These are phyloP conservation scores for Pyrocephalus nanus DNA, from an alignment of 2,797 vertebrate genomes.

Conservation along the genomic window DNA sequence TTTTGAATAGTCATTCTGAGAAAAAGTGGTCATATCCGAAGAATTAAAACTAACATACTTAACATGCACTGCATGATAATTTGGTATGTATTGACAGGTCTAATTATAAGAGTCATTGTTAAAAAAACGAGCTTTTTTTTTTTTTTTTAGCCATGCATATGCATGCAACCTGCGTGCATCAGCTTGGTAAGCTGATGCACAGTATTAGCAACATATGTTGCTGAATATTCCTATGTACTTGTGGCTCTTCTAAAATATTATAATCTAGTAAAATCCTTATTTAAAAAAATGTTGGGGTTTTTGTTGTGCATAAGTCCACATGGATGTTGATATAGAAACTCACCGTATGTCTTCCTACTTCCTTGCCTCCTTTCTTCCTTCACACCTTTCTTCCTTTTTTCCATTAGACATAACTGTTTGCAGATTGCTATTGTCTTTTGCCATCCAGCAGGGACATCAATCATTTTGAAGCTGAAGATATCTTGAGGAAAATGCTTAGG, in stretches of 20 bases:
- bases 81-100: not conserved
- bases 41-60: not conserved
- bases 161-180: not conserved
- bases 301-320: not conserved
- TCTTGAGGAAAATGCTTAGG: conserved; percentile 57
- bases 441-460: conserved; percentile 12
- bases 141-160: fast-evolving
- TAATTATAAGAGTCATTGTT: not conserved
- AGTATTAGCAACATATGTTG: not conserved
- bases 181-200: not conserved
- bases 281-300: not conserved
- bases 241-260: not conserved
- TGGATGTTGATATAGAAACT: not conserved
- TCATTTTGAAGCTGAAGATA: conserved; percentile 50
- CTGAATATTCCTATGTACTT: not conserved
- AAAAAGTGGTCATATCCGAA: not conserved
- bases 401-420: not conserved
- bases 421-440: conserved; percentile 19
- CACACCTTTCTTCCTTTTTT: not conserved
- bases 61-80: not conserved
- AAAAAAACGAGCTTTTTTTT: not conserved
- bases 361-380: not conserved
- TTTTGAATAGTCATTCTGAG: not conserved
- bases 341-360: not conserved
- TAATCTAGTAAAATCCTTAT: not conserved